These are phyloP conservation scores for Mandrillus leucophaeus DNA, from an alignment of 2,113 vertebrate genomes.

Conservation along the genomic window DNA sequence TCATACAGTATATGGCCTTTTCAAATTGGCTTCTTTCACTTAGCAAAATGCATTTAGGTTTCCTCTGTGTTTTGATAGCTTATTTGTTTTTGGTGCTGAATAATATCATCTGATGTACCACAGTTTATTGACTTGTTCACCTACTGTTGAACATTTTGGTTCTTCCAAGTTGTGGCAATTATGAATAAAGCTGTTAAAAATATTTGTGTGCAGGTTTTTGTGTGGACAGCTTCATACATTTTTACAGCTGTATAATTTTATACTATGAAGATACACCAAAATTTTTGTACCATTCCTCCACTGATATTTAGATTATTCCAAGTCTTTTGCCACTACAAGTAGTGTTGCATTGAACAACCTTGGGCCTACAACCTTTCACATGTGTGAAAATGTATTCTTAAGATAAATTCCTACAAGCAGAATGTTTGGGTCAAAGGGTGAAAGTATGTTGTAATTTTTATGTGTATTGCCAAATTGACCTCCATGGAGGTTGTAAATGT, in stretches of 20 bases:
- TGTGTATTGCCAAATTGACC: constrained; percentile 31
- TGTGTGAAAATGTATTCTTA: constrained; percentile 6
- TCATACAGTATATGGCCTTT: not conserved
- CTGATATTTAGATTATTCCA: not conserved
- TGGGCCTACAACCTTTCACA: not conserved
- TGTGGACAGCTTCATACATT: not conserved
- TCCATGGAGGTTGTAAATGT: constrained; percentile 3
- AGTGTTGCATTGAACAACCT: not conserved
- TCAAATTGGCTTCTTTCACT: not conserved
- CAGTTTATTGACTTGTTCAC: not conserved
- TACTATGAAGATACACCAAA: not conserved
- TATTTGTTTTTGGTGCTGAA: not conserved
- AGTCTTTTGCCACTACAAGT: not conserved
- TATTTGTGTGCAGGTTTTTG: not conserved
- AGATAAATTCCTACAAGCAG: constrained; percentile 39
- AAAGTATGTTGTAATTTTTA: constrained; percentile 14
- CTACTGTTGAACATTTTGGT: not conserved
- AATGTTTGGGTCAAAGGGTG: constrained; percentile 44
- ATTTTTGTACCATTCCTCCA: not conserved
- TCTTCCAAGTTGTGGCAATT: not conserved
- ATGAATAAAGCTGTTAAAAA: not conserved
- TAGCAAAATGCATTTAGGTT: not conserved
- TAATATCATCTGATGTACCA: not conserved
- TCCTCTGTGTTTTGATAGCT: not conserved
- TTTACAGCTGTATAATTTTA: not conserved